Percentiles rank a stretch among this genome's conserved stretches.
Evolutionary conservation across 2,888 invertebrate species (phyloP).

Genomic region (Meandrusa payeni): DNA sequence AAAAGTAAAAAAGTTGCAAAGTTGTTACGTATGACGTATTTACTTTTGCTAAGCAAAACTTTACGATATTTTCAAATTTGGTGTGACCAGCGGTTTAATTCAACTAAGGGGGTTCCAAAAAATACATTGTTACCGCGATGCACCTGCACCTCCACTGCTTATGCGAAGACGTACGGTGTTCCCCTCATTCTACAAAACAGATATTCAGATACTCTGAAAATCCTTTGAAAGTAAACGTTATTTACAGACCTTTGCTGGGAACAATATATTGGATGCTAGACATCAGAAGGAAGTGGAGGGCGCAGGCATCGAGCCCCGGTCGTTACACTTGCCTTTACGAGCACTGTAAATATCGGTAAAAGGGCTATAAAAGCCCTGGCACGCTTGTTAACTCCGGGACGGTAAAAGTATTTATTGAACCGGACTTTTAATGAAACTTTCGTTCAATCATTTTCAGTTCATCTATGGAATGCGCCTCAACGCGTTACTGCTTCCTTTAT

Average conservation of each 20-base stretch:
- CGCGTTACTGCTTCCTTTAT: not conserved
- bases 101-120: too few species aligned
- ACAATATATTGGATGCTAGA: not conserved
- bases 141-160: too few species aligned
- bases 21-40: too few species aligned
- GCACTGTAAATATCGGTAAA: constrained; percentile 32
- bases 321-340: constrained; percentile 29
- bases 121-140: too few species aligned
- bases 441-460: constrained; percentile 13
- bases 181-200: too few species aligned
- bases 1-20: too few species aligned
- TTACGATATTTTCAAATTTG: too few species aligned
- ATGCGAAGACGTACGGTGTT: too few species aligned
- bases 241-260: not conserved
- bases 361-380: constrained; percentile 29
- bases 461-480: constrained; percentile 1
- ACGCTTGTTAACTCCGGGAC: constrained; percentile 30
- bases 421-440: constrained; percentile 8
- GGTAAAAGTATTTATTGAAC: constrained; percentile 24
- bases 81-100: too few species aligned
- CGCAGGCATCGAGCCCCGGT: constrained; percentile 8
- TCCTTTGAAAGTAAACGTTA: too few species aligned
- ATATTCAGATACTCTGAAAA: too few species aligned
- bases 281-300: constrained; percentile 2
- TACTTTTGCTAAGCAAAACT: too few species aligned